Evolutionary conservation across 2,888 invertebrate genomes (phyloP).

Genomic region (Reticulitermes lucifugus): DNA sequence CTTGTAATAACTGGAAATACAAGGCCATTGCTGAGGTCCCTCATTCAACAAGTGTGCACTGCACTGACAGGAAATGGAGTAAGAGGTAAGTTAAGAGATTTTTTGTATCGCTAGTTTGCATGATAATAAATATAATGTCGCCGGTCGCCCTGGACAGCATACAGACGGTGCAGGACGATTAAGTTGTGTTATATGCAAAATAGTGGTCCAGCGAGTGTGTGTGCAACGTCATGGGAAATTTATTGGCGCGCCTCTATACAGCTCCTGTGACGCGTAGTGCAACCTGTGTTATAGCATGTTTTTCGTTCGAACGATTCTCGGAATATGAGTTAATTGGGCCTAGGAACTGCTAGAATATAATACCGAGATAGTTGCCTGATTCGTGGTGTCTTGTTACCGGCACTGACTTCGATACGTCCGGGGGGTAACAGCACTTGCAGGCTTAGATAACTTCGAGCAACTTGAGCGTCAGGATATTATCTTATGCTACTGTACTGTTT

Average conservation of each 20-base stretch:
- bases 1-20: constrained; percentile 9
- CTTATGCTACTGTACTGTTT: no score
- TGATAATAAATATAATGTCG: not conserved
- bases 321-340: no score
- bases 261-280: not conserved
- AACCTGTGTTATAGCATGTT: no score
- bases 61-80: not conserved
- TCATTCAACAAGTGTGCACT: not conserved
- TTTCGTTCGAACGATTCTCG: no score
- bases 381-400: no score
- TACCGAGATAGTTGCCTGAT: no score
- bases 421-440: no score
- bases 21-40: not conserved
- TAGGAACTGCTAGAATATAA: no score
- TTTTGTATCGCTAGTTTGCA: not conserved
- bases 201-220: not conserved
- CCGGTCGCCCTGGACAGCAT: not conserved
- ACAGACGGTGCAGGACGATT: not conserved
- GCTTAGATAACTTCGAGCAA: no score
- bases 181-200: not conserved
- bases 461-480: no score
- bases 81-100: not conserved
- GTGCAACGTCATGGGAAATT: not conserved
- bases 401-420: no score
- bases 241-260: not conserved